Base-by-base conservation (phyloP, 2,888 invertebrate genomes). In the Lucinisca nassula region DNA sequence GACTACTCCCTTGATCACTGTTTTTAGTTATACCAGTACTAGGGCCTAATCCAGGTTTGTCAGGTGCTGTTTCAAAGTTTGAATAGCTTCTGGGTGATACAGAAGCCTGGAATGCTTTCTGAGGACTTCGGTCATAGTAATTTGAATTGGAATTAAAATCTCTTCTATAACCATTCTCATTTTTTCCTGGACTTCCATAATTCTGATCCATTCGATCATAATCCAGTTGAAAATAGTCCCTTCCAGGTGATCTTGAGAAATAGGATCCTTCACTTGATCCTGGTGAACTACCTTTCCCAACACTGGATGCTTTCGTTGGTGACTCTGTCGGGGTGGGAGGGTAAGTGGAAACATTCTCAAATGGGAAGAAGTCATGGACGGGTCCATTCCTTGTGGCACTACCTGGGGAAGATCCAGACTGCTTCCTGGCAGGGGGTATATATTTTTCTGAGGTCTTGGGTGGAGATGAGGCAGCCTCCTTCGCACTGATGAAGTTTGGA, bases 261-360 rank as follows among this genome's bases (percentile, higher is more conserved):
- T 83, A 85, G 1, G 80, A 80, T 0, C 85, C 77, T 32, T 77
- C 37, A 61, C 49, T 32, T 80, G 79, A 58, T 35, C 75, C 17
- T 17, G 27, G 38, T 45, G 67, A 40, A 6, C 51, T 61, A 0
- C 49, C 51, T 14, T 30, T 40, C 27, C 38, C 73, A 55, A 51
- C 30, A 38, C 80, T 40, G 2, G 83, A 72, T 49, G 81, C 37
- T 61, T 87, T 90, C 21, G 49, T 38, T 1, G 90, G 90, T 24
- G 84, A 84, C 38, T 80, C 80, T 21, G 58, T 72, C 3, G 87
- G 87, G 1, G 90, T 84, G 27, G 87, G 82, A 30, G 90, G 90
- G 58, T 90, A 90, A 12, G 85, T 85, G 3, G 90, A 90, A 14
- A 90, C 87, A 84, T 83, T 90, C 21, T 85, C 83, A 79, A 90